A percentile compares a stretch with the other conserved stretches of the same genome.
phyloP scores from a whole-genome alignment of 92 coral and sea anemone species.

The Phenganax subtilis region DNA sequence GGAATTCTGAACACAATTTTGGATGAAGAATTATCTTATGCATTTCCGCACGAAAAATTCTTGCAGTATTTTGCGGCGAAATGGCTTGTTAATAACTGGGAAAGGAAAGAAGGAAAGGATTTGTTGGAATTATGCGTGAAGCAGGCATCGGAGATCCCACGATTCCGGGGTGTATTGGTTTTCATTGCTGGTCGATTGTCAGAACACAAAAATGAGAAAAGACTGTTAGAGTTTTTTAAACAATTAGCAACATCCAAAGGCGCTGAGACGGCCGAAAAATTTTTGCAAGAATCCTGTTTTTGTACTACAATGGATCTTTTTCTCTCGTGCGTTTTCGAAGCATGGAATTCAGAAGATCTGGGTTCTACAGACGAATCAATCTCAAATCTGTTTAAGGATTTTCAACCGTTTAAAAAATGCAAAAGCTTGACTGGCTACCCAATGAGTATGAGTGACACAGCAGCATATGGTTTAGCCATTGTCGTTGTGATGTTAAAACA shows the following conservation, averaged over 20 bases:
- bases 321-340: background rate
- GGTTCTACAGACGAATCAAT: background rate
- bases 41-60: background rate
- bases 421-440: background rate
- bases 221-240: background rate
- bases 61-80: background rate
- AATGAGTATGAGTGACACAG: background rate
- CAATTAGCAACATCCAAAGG: background rate
- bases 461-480: constrained; percentile 16
- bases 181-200: constrained; percentile 16
- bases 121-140: background rate
- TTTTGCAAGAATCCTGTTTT: background rate
- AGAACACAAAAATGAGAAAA: background rate
- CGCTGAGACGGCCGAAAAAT: background rate
- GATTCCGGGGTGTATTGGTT: background rate
- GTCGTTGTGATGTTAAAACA: background rate
- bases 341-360: constrained; percentile 5
- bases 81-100: background rate
- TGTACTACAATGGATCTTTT: constrained; percentile 13
- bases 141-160: background rate
- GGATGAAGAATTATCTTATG: background rate
- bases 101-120: background rate
- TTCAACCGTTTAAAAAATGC: background rate
- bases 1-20: background rate
- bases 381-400: background rate